These are phyloP conservation scores for Tinamus guttatus DNA, from an alignment of 2,113 vertebrate genomes.

Conservation along the genomic window DNA sequence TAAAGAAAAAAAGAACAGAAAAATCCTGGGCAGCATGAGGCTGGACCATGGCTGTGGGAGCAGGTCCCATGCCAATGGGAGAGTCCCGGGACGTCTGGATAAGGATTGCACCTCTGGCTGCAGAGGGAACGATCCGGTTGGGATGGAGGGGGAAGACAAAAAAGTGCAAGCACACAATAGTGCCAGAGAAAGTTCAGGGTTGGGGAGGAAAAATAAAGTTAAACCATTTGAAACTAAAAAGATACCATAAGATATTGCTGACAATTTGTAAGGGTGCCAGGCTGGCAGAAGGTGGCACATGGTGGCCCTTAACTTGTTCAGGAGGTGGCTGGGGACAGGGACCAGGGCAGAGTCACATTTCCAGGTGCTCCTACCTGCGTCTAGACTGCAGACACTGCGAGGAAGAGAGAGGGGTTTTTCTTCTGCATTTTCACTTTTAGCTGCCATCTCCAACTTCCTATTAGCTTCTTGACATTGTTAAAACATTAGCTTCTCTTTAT, in stretches of 20 bases:
- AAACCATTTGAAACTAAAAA: neutral
- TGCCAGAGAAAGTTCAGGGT: neutral
- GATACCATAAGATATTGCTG: neutral
- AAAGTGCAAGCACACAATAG: constrained; percentile 36
- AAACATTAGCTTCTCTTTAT: neutral
- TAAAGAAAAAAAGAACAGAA: accelerated
- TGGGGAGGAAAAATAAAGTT: neutral
- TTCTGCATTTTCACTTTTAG: neutral
- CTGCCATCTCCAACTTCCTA: constrained; percentile 12
- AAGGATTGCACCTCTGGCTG: neutral
- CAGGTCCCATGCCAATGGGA: accelerated
- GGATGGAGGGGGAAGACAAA: neutral
- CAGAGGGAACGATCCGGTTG: neutral
- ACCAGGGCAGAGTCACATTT: accelerated
- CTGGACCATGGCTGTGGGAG: accelerated
- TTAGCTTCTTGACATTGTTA: neutral
- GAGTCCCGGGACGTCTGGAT: neutral
- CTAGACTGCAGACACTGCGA: neutral
- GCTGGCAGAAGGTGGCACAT: neutral
- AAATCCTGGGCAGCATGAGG: neutral
- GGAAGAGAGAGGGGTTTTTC: neutral
- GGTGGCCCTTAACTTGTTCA: neutral
- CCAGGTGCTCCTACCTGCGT: neutral
- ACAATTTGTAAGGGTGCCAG: neutral
- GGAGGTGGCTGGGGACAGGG: neutral